Percentiles rank a stretch among this genome's conserved stretches.
Conservation (phyloP, 1,140 invertebrate genomes). For the Rhagoletis pomonella region DNA sequence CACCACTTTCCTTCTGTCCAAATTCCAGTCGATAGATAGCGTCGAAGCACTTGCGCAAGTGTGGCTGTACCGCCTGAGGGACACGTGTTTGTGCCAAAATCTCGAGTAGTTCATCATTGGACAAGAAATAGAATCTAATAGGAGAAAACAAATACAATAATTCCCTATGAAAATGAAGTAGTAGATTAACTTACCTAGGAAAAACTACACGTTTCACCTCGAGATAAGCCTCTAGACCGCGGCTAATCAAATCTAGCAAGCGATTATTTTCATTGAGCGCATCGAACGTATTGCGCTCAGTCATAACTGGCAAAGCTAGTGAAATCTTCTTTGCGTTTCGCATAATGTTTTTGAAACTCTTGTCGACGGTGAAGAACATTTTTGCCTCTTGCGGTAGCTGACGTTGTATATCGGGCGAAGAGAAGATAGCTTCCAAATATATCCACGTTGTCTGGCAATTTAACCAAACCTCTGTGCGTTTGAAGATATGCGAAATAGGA, state of each 20-base stretch:
- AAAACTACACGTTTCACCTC: constrained; percentile 94
- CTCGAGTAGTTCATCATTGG: constrained; percentile 94
- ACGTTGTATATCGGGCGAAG: constrained; percentile 90
- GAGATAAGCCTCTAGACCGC: constrained; percentile 86
- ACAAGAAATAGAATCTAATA: constrained; percentile 89
- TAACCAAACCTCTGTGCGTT: constrained; percentile 85
- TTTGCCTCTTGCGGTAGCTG: constrained; percentile 90
- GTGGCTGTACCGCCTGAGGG: constrained; percentile 90
- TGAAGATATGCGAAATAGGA: background rate
- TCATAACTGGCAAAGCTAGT: constrained; percentile 82
- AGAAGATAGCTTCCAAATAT: constrained; percentile 91
- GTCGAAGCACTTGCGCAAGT: constrained; percentile 93
- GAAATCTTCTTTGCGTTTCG: constrained; percentile 82
- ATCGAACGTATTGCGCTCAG: constrained; percentile 81
- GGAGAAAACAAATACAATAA: background rate
- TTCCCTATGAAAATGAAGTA: background rate
- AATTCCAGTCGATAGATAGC: constrained; percentile 88
- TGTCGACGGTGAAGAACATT: constrained; percentile 88
- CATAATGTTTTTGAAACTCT: constrained; percentile 91
- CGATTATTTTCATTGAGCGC: constrained; percentile 84
- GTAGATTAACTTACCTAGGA: constrained; percentile 77
- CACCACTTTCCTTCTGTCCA: constrained; percentile 75
- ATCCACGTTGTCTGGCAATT: constrained; percentile 90
- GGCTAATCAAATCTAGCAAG: constrained; percentile 87
- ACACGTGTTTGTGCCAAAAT: constrained; percentile 92